phyloP scores from a whole-genome alignment of 1,140 invertebrate genomes.

The Lamellibrachia luymesi region DNA sequence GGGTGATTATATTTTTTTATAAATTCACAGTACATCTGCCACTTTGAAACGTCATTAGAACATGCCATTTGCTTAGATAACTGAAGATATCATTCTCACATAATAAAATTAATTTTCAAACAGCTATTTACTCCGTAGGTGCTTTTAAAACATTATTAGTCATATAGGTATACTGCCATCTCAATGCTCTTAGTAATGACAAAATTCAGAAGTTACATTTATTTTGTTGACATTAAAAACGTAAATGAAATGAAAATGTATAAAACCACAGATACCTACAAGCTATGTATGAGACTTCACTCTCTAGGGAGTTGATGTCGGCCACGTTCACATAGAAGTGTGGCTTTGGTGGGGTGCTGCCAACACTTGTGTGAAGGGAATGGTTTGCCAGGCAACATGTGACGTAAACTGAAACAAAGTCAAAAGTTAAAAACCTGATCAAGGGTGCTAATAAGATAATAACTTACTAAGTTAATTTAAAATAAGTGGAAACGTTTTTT shows the following conservation, averaged over 20 bases:
- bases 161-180: no score
- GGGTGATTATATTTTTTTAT: neutral
- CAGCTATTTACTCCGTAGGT: no score
- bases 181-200: no score
- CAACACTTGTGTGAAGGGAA: constrained; percentile 43
- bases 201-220: neutral
- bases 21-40: neutral
- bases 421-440: neutral
- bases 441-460: no score
- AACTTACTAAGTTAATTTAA: no score
- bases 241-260: neutral
- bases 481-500: no score
- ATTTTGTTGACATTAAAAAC: neutral
- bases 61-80: neutral
- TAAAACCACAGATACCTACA: constrained; percentile 15
- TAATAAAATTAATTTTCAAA: no score
- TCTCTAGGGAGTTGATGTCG: constrained; percentile 56
- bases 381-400: constrained; percentile 56
- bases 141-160: no score
- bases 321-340: constrained; percentile 60
- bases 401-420: constrained; percentile 55
- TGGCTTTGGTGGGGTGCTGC: constrained; percentile 43
- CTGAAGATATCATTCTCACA: neutral
- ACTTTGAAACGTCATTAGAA: neutral
- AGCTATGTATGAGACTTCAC: constrained; percentile 36